Percentiles rank a stretch among this genome's conserved stretches.
Conservation (phyloP, 2,888 invertebrate species). For the Neoaliturus tenellus region DNA sequence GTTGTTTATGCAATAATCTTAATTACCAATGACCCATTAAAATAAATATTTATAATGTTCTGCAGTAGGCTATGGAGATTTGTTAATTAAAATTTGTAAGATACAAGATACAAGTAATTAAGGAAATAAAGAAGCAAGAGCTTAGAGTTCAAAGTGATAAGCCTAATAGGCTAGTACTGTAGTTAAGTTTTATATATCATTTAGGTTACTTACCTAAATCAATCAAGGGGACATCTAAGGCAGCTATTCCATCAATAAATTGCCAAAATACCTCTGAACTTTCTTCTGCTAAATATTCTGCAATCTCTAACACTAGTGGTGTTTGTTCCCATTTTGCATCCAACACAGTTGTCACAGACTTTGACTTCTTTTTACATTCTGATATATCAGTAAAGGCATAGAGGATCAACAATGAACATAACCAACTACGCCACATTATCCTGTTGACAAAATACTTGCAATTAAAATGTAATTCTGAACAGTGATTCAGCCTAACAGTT, state of each 20-base stretch:
- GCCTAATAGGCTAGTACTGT: conserved; percentile 29
- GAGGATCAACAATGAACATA: not conserved
- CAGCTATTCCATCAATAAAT: conserved; percentile 83
- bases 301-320: conserved; percentile 92
- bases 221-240: conserved; percentile 77
- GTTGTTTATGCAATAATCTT: too few species aligned
- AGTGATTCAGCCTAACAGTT: too few species aligned
- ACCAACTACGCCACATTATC: conserved; percentile 42
- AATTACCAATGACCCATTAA: too few species aligned
- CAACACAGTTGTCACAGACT: conserved; percentile 90
- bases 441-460: too few species aligned
- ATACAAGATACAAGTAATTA: too few species aligned
- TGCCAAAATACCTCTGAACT: conserved; percentile 89
- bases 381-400: not conserved
- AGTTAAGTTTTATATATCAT: conserved; percentile 24
- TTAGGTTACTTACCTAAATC: conserved; percentile 65
- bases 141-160: conserved; percentile 19
- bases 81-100: too few species aligned
- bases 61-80: too few species aligned
- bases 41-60: too few species aligned
- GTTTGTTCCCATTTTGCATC: conserved; percentile 98
- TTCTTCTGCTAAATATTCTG: conserved; percentile 90
- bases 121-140: too few species aligned
- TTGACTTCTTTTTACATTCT: conserved; percentile 75
- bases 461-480: too few species aligned